Percentiles rank a stretch among this genome's conserved stretches.
Conservation (phyloP, 2,888 invertebrate species). For the Ophion obscuratus region DNA sequence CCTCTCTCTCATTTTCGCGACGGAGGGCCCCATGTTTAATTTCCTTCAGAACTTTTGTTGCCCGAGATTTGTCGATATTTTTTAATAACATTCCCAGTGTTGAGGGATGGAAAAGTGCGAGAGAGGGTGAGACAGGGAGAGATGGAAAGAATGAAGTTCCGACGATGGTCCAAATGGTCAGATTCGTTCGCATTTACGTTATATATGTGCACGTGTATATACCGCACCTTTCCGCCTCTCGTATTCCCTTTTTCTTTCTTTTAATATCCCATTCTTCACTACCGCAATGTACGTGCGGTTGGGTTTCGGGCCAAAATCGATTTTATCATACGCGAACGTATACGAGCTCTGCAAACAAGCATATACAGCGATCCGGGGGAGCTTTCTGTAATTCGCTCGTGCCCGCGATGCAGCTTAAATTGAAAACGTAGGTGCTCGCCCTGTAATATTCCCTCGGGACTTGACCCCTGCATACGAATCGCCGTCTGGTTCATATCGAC, state of each 20-base stretch:
- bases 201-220: background rate
- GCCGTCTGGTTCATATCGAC: background rate
- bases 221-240: conserved; percentile 7
- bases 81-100: conserved; percentile 37
- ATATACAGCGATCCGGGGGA: conserved; percentile 7
- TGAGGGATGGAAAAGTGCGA: conserved; percentile 2
- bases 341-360: conserved; percentile 24
- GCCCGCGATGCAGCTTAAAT: conserved; percentile 43
- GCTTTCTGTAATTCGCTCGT: conserved; percentile 35
- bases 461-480: background rate
- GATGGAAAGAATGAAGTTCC: conserved; percentile 14
- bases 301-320: conserved; percentile 41
- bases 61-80: conserved; percentile 51
- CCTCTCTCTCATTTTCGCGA: background rate
- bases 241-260: conserved; percentile 36
- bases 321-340: conserved; percentile 37
- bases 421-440: conserved; percentile 28
- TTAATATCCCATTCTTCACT: conserved; percentile 37
- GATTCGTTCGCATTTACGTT: conserved; percentile 18
- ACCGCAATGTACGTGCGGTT: conserved; percentile 28
- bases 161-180: conserved; percentile 24
- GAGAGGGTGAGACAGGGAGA: background rate
- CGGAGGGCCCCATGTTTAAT: conserved; percentile 38
- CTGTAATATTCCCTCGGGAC: background rate
- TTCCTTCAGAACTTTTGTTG: conserved; percentile 55